Conservation (phyloP, 2,888 invertebrate genomes). For the Cheiracanthium punctorium region DNA sequence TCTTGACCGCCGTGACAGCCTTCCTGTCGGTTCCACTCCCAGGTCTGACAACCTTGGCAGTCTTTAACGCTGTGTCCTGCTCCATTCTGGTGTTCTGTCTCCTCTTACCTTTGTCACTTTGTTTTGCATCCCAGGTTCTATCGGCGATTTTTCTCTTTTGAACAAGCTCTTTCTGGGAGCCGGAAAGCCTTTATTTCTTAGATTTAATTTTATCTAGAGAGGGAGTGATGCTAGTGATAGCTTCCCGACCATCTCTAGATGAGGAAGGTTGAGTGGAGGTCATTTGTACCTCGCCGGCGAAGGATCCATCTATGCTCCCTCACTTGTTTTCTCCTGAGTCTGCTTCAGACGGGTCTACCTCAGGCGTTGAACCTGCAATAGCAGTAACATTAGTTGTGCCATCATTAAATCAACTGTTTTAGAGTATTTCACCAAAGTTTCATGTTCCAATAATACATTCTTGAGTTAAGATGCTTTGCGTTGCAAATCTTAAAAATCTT, state of each 20-base stretch:
- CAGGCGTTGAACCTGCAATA: too few relatives aligned
- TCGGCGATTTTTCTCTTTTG: background rate
- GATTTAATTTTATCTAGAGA: background rate
- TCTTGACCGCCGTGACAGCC: background rate
- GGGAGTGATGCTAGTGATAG: background rate
- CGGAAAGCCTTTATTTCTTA: too few relatives aligned
- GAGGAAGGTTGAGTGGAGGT: background rate
- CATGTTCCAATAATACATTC: too few relatives aligned
- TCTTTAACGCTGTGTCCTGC: too few relatives aligned
- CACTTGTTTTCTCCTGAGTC: background rate
- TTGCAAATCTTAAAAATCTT: too few relatives aligned
- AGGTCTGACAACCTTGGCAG: too few relatives aligned
- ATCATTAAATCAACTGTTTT: too few relatives aligned
- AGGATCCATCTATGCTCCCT: background rate
- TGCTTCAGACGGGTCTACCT: background rate
- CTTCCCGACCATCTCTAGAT: background rate
- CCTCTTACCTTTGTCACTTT: too few relatives aligned
- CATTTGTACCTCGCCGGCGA: background rate
- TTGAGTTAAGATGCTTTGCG: too few relatives aligned
- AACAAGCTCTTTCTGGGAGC: too few relatives aligned
- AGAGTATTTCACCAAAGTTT: too few relatives aligned
- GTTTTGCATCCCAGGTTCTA: background rate
- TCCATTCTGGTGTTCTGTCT: background rate
- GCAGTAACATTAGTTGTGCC: too few relatives aligned
- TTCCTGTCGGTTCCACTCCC: background rate